Evolutionary conservation across 2,888 invertebrate species (phyloP), one percentile per base, ranked within the genome.

Genomic region (Acanthosepion pharaonis): DNA sequence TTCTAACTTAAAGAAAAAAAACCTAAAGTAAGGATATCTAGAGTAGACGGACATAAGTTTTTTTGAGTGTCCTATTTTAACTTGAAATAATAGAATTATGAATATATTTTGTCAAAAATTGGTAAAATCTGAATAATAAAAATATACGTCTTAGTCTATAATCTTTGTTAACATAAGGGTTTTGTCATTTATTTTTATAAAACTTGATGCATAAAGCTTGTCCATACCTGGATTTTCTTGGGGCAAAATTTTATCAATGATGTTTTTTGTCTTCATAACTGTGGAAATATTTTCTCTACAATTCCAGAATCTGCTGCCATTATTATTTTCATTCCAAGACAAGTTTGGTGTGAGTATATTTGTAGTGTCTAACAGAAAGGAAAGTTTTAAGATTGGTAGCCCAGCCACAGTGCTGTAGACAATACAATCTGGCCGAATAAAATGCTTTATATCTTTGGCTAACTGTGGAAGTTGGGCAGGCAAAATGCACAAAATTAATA

Each of bases 391-490:
- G 33, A 78, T 78, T 78, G 78, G 78, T n/a, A n/a, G 11, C 78
- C 78, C 78, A 78, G 78, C 78, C n/a, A 78, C 78, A 33, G 33
- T 78, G 78, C 78, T 78, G 78, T 78, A 78, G n/a, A 78, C n/a
- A 33, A 78, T 78, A 11, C 78, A 78, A 15, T 78, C 78, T n/a
- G 78, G 78, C 5, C n/a, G 78, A 18, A 78, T 78, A 78, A 78
- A 15, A 11, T 33, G 4, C n/a, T 78, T 78, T n/a, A 78, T 78
- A 23, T 78, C 78, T 78, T 78, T 78, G n/a, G 78, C 78, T 78
- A 78, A 78, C n/a, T 78, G 78, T 9, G 78, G 78, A 78, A 78
- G 78, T 78, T 78, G 78, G n/a, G 78, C 11, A 15, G 78, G n/a
- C 78, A n/a, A 78, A 33, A 33, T 33, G 2, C 78, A 78, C 15